Conservation (phyloP, 1,140 invertebrate genomes). For the Cephus cinctus region DNA sequence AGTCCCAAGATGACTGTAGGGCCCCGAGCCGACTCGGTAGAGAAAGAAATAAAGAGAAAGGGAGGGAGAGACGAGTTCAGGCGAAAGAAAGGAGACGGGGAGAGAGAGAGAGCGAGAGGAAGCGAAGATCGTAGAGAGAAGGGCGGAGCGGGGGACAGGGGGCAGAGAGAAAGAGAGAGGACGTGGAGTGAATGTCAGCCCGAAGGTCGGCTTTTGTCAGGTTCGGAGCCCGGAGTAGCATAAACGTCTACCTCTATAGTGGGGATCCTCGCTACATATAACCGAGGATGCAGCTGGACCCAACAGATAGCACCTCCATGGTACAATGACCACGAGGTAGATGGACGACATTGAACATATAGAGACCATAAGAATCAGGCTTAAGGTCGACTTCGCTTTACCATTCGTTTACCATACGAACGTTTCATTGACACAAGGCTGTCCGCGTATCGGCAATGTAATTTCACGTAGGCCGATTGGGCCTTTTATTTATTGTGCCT, state of each 20-base stretch:
- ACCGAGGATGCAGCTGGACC: conserved; percentile 23
- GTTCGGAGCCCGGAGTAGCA: too few relatives aligned
- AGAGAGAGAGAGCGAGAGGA: conserved; percentile 10
- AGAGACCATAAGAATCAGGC: too few relatives aligned
- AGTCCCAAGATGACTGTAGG: conserved; percentile 9
- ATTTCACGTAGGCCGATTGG: too few relatives aligned
- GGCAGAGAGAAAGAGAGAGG: conserved; percentile 18
- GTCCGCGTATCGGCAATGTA: too few relatives aligned
- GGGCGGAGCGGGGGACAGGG: conserved; percentile 17
- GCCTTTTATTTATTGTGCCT: too few relatives aligned
- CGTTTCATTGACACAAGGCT: too few relatives aligned
- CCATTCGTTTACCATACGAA: too few relatives aligned
- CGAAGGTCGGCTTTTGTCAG: conserved; percentile 57
- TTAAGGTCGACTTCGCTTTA: too few relatives aligned
- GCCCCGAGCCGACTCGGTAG: not conserved
- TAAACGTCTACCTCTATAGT: too few relatives aligned
- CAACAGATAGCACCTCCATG: conserved; percentile 32
- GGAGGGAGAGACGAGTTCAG: not conserved
- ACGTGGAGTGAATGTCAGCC: conserved; percentile 52
- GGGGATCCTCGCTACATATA: too few relatives aligned
- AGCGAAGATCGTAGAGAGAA: conserved; percentile 8
- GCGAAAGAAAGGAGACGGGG: too few relatives aligned
- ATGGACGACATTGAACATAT: conserved; percentile 30
- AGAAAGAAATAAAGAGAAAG: not conserved
- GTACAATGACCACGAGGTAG: conserved; percentile 42